A percentile compares a stretch with the other conserved stretches of the same genome.
Evolutionary conservation across 2,888 invertebrate species (phyloP).

Genomic region (Eupithecia centaureata): DNA sequence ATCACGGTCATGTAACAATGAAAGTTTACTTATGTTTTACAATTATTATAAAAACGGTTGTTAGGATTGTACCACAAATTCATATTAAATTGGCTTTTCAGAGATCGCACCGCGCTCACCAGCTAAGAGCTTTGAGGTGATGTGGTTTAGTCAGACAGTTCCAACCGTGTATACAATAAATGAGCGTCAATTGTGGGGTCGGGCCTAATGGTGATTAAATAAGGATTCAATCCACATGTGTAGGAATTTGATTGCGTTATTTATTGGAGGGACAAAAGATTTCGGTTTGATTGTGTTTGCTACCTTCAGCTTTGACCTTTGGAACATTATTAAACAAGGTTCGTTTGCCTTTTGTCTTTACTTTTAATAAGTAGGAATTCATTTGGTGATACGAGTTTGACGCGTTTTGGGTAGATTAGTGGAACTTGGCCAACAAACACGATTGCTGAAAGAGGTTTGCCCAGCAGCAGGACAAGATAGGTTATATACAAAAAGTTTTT

Average conservation of each 20-base stretch:
- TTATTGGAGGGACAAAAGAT: constrained; percentile 41
- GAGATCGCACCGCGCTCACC: neutral
- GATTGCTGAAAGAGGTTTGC: no score
- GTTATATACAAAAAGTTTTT: no score
- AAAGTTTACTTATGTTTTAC: no score
- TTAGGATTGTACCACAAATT: no score
- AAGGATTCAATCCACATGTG: constrained; percentile 47
- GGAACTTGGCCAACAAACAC: no score
- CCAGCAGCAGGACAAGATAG: no score
- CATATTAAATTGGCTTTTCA: no score
- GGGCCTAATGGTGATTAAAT: constrained; percentile 60
- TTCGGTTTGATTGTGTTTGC: constrained; percentile 28
- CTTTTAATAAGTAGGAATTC: no score
- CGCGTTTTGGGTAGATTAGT: no score
- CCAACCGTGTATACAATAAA: constrained; percentile 32
- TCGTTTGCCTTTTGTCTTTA: neutral
- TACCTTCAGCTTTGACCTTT: neutral
- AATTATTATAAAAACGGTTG: no score
- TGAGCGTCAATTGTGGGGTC: constrained; percentile 51
- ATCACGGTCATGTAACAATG: no score
- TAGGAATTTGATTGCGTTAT: constrained; percentile 44
- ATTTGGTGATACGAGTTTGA: no score
- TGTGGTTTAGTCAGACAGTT: neutral
- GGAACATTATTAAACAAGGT: neutral
- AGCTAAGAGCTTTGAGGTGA: neutral